A percentile compares a stretch with the other conserved stretches of the same genome.
Evolutionary conservation across 2,113 vertebrate genomes (phyloP).

Genomic region (Psilopogon haemacephalus): DNA sequence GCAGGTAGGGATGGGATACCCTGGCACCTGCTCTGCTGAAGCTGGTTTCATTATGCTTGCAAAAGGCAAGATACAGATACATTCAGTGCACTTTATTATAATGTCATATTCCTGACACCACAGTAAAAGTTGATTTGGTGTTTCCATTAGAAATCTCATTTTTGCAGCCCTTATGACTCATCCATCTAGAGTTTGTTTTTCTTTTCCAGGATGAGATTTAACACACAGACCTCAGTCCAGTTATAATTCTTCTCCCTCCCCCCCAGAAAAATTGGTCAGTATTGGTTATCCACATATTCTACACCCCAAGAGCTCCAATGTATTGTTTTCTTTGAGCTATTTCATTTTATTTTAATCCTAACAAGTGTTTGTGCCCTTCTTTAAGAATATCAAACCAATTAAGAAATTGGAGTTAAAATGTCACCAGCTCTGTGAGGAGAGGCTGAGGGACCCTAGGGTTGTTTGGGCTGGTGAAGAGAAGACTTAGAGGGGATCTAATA

Average conservation of each 20-base stretch:
- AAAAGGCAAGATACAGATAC: conserved; percentile 45
- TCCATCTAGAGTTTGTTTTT: not conserved
- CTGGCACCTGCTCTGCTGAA: not conserved
- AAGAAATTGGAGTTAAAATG: not conserved
- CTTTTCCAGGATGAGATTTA: conserved; percentile 32
- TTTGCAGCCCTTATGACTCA: conserved; percentile 43
- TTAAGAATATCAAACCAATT: not conserved
- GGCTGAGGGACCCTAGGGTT: too few relatives aligned
- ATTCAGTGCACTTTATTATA: conserved; percentile 42
- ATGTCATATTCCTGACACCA: conserved; percentile 37
- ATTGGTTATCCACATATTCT: not conserved
- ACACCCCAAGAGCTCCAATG: not conserved
- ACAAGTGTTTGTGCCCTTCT: not conserved
- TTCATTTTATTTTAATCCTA: not conserved
- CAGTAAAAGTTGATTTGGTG: conserved; percentile 53
- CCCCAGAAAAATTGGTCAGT: not conserved
- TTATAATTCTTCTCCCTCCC: not conserved
- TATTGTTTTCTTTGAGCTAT: not conserved
- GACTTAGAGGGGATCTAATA: too few relatives aligned
- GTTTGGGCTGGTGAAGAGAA: too few relatives aligned
- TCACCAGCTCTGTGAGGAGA: not conserved
- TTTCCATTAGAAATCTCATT: conserved; percentile 61
- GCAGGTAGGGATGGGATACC: not conserved
- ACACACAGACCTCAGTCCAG: not conserved
- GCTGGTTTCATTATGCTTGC: conserved; percentile 32